phyloP scores from a whole-genome alignment of 2,888 invertebrate genomes.

The Xanthostigma xanthostigma region DNA sequence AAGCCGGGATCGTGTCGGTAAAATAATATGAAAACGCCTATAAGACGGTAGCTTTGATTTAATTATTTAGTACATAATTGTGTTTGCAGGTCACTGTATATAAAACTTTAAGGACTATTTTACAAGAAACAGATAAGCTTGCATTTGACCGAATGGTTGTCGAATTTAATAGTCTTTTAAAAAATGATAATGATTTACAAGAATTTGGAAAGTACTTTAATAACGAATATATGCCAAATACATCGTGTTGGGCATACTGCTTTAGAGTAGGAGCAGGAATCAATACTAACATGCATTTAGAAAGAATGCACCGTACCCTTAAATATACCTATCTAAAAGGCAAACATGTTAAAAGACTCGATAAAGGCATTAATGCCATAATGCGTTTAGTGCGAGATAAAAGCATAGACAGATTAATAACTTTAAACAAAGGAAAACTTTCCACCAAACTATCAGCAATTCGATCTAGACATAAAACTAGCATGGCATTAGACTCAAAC shows the following conservation, averaged over 20 bases:
- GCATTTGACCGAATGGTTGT: conserved; percentile 10
- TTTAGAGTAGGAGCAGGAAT: conserved; percentile 11
- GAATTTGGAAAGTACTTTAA: conserved; percentile 10
- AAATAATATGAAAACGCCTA: too few relatives aligned
- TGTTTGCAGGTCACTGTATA: conserved; percentile 7
- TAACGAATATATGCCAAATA: conserved; percentile 3
- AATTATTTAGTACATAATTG: too few relatives aligned
- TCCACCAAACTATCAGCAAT: too few relatives aligned
- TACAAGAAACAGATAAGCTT: conserved; percentile 10
- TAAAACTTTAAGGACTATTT: conserved; percentile 8
- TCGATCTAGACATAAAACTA: too few relatives aligned
- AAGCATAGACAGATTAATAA: conserved; percentile 9
- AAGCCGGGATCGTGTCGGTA: too few relatives aligned
- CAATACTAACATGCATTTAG: conserved; percentile 15
- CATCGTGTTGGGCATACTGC: conserved; percentile 11
- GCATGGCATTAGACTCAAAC: too few relatives aligned
- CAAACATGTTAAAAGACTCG: conserved; percentile 12
- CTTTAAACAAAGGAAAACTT: background rate
- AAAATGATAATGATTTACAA: conserved; percentile 8
- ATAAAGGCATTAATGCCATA: conserved; percentile 10
- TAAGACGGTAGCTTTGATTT: too few relatives aligned
- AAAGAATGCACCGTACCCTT: conserved; percentile 12
- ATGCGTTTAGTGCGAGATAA: conserved; percentile 10
- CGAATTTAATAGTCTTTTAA: conserved; percentile 6
- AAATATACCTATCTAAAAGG: conserved; percentile 13